Base-by-base conservation (phyloP, 2,113 vertebrate genomes). In the Lophotis ruficrista region DNA sequence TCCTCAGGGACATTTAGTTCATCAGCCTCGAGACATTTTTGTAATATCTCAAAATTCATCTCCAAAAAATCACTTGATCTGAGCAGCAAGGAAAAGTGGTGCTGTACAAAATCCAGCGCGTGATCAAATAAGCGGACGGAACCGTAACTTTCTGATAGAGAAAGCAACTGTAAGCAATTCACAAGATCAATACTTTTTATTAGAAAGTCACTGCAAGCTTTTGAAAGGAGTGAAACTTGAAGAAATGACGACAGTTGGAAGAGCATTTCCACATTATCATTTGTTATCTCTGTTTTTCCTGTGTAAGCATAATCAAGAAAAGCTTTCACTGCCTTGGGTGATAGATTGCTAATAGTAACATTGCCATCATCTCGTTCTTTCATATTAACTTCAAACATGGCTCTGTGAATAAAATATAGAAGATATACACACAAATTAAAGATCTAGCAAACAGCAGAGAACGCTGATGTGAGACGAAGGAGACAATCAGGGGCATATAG, bases 321-420 rank as follows among this genome's bases (percentile, higher is more conserved):
- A 62, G 98, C 98, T 94, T 95, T 98, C 77, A 99, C 98, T 19
- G 98, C 99, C 53, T 94, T 98, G 8, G 98, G 97, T 86, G 98
- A 98, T 86, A 99, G 98, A 97, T 99, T 98, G 96, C 98, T 98
- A 89, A 99, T 98, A 47, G 98, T 99, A 77, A 99, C 99, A 57
- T 98, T 98, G 78, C 99, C 99, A 89, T 98, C 99, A 83, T 98
- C 99, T 89, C 99, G 97, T 98, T 99, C 99, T 96, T 98, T 98
- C 99, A 99, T 99, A 94, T 99, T 98, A 92, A 99, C 99, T 98
- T 99, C 99, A 97, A 99, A 99, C 99, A 99, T 99, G 85, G 99
- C 99, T 97, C 99, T 99, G 98, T 43, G 88, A 89, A 93, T 96
- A 97, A 95, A 96, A 96, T 77, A 96, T 10, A 98, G 71, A 97